Conservation (phyloP, 2,797 vertebrate species). For the Dipus sagitta region DNA sequence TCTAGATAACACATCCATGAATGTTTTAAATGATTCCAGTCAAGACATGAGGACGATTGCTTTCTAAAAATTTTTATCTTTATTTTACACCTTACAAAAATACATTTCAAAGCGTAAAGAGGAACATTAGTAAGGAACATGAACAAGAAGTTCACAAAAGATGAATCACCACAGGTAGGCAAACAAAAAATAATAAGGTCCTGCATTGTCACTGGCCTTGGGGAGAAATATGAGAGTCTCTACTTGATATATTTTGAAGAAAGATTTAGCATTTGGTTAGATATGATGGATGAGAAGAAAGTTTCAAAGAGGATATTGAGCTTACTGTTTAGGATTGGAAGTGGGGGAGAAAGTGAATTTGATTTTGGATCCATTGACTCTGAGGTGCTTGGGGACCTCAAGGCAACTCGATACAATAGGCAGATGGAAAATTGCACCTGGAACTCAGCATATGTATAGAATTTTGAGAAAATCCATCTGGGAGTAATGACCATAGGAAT, state of each 20-base stretch:
- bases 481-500: conserved; percentile 5
- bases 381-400: background rate
- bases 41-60: conserved; percentile 59
- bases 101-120: conserved; percentile 60
- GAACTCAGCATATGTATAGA: conserved; percentile 1
- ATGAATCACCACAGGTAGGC: conserved; percentile 22
- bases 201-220: conserved; percentile 35
- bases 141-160: conserved; percentile 54
- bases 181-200: conserved; percentile 56
- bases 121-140: conserved; percentile 40
- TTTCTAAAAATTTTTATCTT: conserved; percentile 56
- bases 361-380: background rate
- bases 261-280: conserved; percentile 57
- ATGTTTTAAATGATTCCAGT: conserved; percentile 61
- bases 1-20: conserved; percentile 46
- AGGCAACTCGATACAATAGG: conserved; percentile 16
- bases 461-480: conserved; percentile 32
- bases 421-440: conserved; percentile 38
- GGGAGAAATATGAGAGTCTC: background rate
- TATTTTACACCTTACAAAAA: conserved; percentile 56
- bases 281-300: conserved; percentile 59
- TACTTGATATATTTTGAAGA: conserved; percentile 48
- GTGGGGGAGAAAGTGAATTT: conserved; percentile 20
- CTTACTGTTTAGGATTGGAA: background rate
- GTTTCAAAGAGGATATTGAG: background rate